Base-by-base conservation (phyloP, 2,888 invertebrate species). In the Odontomyia ornata region DNA sequence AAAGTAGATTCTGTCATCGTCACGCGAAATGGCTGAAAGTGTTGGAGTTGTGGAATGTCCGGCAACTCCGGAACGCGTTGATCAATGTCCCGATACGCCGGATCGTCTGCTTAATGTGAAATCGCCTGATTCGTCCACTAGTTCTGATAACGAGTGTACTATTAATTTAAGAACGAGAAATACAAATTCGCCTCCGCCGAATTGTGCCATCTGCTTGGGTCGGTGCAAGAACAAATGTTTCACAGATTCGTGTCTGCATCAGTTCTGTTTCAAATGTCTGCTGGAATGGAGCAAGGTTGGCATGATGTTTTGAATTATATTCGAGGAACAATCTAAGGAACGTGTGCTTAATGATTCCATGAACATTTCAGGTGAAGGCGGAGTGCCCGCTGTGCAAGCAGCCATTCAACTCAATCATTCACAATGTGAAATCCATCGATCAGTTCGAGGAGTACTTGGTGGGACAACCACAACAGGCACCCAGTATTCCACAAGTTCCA, bases 381-480 rank as follows among this genome's bases (percentile, higher is more conserved):
- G 96, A 94, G 84, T 97, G 97, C 86, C 98, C 98, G 0, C 88
- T 98, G 0, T 98, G 98, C 86, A 98, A 98, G 84, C 95, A 96
- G 84, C 90, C 91, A 2, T 98, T 98, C 85, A 93, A 92, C 82
- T 93, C 94, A 7, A 98, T 98, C 77, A 95, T 97, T 79, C 96
- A 97, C 87, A 97, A 96, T 90, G 94, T 97, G 2, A 91, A 93
- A 81, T 94, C 95, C 0, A 93, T 93, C 84, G 91, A 92, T 80
- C 95, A 96, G 82, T 97, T 95, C 86, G 97, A 98, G 82, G 93
- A 96, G 83, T 95, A 96, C 84, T 86, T 90, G 82, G 91, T 91
- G 80, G 65, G 46, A 0, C 78, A 64, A 43, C 85, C 85, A 72
- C 83, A 76, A 36, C 56, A 71, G 25, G 82, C 82, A 21, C 79